These are phyloP conservation scores for Drosophila atripex DNA, from an alignment of 2,888 invertebrate species.

Conservation along the genomic window DNA sequence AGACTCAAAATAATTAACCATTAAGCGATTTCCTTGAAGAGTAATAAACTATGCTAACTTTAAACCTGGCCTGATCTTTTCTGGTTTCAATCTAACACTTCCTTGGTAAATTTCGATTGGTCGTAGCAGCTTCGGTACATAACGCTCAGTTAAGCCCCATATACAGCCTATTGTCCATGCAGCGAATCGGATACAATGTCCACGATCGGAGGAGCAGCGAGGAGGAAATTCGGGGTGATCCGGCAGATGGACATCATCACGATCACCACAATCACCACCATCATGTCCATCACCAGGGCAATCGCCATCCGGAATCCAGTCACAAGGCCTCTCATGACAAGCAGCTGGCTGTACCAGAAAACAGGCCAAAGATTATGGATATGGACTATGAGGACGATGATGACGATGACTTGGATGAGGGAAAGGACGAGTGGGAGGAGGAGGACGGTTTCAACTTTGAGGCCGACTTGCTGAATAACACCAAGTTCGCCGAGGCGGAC, in stretches of 20 bases:
- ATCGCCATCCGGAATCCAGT: constrained; percentile 23
- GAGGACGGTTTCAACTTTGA: constrained; percentile 50
- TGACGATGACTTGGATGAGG: constrained; percentile 25
- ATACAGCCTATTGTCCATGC: constrained; percentile 42
- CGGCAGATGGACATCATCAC: constrained; percentile 32
- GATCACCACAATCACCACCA: constrained; percentile 39
- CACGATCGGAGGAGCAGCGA: constrained; percentile 44
- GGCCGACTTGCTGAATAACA: constrained; percentile 78
- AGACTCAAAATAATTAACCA: constrained; percentile 17
- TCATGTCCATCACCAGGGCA: constrained; percentile 22
- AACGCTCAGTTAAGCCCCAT: constrained; percentile 18
- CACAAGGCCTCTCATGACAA: constrained; percentile 53
- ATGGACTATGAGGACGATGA: constrained; percentile 5
- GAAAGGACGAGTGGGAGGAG: constrained; percentile 24
- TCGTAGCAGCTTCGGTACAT: constrained; percentile 25
- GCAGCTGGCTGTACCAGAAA: constrained; percentile 52
- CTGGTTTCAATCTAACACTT: constrained; percentile 34
- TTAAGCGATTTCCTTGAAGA: constrained; percentile 43
- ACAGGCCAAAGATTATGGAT: constrained; percentile 3
- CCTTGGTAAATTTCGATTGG: constrained; percentile 23
- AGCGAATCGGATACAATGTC: constrained; percentile 58
- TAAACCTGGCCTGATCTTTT: constrained; percentile 42
- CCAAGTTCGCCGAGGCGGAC: constrained; percentile 85
- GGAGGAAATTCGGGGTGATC: constrained; percentile 15
- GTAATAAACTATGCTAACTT: constrained; percentile 51